Base-by-base conservation (phyloP, 2,888 invertebrate genomes). In the Callosobruchus maculatus region DNA sequence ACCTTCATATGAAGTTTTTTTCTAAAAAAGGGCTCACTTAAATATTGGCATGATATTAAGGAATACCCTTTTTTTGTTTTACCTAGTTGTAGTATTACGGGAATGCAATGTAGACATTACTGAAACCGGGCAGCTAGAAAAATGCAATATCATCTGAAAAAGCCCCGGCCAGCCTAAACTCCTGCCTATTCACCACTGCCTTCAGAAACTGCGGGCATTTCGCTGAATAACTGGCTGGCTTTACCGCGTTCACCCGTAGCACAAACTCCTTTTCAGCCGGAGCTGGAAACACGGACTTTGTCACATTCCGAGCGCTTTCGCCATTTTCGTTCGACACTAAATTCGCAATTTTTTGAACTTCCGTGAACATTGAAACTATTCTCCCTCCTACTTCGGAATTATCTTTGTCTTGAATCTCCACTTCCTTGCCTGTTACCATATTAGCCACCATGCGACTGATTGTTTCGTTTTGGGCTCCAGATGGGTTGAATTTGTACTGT, bases 61-160 rank as follows among this genome's bases (percentile, higher is more conserved):
- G n/a, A n/a, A n/a, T n/a, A n/a, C n/a, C n/a, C n/a, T n/a, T n/a
- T n/a, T n/a, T n/a, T n/a, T n/a, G n/a, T n/a, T n/a, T n/a, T n/a
- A n/a, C n/a, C n/a, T n/a, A n/a, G n/a, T n/a, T n/a, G n/a, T n/a
- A n/a, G n/a, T n/a, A n/a, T n/a, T n/a, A n/a, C n/a, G n/a, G n/a
- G n/a, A n/a, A n/a, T n/a, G n/a, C n/a, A n/a, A n/a, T n/a, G n/a
- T n/a, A n/a, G n/a, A n/a, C n/a, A n/a, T n/a, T n/a, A n/a, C n/a
- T n/a, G 7, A 26, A 26, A 26, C 7, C 7, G 7, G 7, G 18
- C 4, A 49, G 26, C 85, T 85, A 90, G 81, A 89, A 88, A 84
- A 94, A 95, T 71, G 91, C 90, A 0, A 92, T 93, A 83, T 94
- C 94, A 80, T 93, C 91, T 0, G 94, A 91, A 84, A 95, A 95